Conservation (phyloP, 2,888 invertebrate species). For the Andrena dorsata region DNA sequence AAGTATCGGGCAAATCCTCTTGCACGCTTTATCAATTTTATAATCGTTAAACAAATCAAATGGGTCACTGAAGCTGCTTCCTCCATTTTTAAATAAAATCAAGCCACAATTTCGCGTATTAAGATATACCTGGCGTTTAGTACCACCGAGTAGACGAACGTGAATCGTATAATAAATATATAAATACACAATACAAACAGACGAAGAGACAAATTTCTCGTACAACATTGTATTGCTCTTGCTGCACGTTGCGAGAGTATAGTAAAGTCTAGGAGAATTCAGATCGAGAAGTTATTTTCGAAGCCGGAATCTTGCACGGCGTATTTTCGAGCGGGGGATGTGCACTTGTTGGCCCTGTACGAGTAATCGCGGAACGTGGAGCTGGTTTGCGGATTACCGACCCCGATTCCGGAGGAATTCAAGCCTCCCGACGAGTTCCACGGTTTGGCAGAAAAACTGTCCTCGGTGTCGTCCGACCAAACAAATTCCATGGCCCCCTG, state of each 20-base stretch:
- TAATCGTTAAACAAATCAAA: neutral
- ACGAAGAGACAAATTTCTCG: too few species aligned
- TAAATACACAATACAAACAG: too few species aligned
- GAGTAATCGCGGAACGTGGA: conserved; percentile 36
- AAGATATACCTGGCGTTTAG: too few species aligned
- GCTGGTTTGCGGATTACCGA: conserved; percentile 5
- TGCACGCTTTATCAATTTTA: neutral
- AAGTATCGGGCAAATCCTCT: neutral
- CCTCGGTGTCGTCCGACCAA: conserved; percentile 37
- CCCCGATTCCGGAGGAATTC: neutral
- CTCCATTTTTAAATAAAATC: neutral
- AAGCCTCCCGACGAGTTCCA: conserved; percentile 1
- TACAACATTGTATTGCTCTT: too few species aligned
- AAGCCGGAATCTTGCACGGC: conserved; percentile 27
- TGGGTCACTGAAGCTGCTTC: neutral
- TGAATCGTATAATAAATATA: conserved; percentile 8
- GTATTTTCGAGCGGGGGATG: neutral
- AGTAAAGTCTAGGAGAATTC: neutral
- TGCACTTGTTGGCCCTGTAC: neutral
- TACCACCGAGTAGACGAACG: too few species aligned
- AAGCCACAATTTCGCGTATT: too few species aligned
- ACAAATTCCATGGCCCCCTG: conserved; percentile 14
- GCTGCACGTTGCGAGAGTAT: too few species aligned
- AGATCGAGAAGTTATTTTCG: conserved; percentile 42
- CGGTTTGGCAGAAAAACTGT: neutral